Evolutionary conservation across 2,113 vertebrate genomes (phyloP), one percentile per base, ranked within the genome.

Genomic region (Mormyrus iriodes): DNA sequence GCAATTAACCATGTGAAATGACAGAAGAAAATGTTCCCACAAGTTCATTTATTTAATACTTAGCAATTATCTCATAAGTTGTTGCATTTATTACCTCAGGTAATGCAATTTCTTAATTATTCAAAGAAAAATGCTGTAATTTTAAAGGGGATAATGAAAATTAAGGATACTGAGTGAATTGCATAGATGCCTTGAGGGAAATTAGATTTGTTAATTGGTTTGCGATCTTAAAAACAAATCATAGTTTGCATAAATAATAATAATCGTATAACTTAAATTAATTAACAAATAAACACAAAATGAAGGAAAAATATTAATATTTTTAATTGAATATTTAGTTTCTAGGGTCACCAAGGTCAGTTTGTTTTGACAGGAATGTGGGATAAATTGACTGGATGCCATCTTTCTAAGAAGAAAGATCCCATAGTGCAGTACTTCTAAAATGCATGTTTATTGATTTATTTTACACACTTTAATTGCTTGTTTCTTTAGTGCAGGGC

Each of bases 21-120:
- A n/a, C 15, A 79, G 52, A 79, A 69, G 12, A 69, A 69, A 31
- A 44, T 19, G 39, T 39, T 46, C 21, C 48, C 44, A 51, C n/a
- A 85, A 51, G 31, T 52, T 51, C 0, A 53, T 53, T 21, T 51
- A 52, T 86, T 79, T 42, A 39, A 39, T 79, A 79, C 35, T 79
- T 79, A 79, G 13, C 73, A 86, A 86, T 86, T 31, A 51, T 31
- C 49, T 86, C n/a, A 27, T 15, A 86, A 52, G 49, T 51, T 86
- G 24, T 3, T 53, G 85, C 85, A 86, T 24, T 85, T 85, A 17
- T 49, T 85, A 17, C 46, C 42, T 49, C 46, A 46, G 82, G 82
- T 48, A 79, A 87, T 88, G 51, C 24, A 82, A 87, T 88, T 87
- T 82, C 49, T 87, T 83, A 87, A 82, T 87, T 87, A 87, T 69